Percentiles rank a stretch among this genome's conserved stretches.
phyloP scores from a whole-genome alignment of 2,113 vertebrate genomes.

The Hipposideros armiger region DNA sequence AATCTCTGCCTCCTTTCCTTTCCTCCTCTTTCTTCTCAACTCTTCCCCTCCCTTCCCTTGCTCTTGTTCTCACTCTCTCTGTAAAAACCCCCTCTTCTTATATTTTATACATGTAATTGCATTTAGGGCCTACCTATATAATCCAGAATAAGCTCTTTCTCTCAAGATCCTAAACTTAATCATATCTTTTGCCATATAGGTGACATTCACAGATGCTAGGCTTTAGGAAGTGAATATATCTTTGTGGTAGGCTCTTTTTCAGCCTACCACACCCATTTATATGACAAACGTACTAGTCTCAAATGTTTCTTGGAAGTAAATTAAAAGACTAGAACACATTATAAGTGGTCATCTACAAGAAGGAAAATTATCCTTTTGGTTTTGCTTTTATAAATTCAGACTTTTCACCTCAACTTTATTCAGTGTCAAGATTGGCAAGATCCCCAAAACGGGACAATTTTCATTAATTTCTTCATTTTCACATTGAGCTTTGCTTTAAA shows the following conservation, averaged over 20 bases:
- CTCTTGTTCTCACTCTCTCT: not conserved
- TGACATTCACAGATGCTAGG: not conserved
- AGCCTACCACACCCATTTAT: not conserved
- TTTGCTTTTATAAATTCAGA: slow-evolving; percentile 44
- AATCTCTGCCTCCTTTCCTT: not conserved
- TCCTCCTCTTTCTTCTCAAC: not conserved
- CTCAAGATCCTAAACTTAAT: slow-evolving; percentile 1
- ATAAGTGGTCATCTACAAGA: not conserved
- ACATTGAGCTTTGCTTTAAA: slow-evolving; percentile 25
- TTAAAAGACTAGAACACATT: not conserved
- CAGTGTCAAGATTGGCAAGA: not conserved
- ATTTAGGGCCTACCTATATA: not conserved
- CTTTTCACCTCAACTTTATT: not conserved
- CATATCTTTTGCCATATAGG: slow-evolving; percentile 1
- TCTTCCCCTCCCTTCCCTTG: too few relatives aligned
- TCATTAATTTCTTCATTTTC: slow-evolving; percentile 66
- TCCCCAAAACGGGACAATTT: not conserved
- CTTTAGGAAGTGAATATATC: not conserved
- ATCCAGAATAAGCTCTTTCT: slow-evolving; percentile 25
- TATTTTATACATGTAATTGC: not conserved
- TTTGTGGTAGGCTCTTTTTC: not conserved
- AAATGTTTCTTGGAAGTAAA: slow-evolving; percentile 40
- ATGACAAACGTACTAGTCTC: not conserved
- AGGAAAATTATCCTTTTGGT: slow-evolving; percentile 9
- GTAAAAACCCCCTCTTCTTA: not conserved